A percentile compares a stretch with the other conserved stretches of the same genome.
Evolutionary conservation across 2,113 vertebrate genomes (phyloP).

Genomic region (Mirza zaza): DNA sequence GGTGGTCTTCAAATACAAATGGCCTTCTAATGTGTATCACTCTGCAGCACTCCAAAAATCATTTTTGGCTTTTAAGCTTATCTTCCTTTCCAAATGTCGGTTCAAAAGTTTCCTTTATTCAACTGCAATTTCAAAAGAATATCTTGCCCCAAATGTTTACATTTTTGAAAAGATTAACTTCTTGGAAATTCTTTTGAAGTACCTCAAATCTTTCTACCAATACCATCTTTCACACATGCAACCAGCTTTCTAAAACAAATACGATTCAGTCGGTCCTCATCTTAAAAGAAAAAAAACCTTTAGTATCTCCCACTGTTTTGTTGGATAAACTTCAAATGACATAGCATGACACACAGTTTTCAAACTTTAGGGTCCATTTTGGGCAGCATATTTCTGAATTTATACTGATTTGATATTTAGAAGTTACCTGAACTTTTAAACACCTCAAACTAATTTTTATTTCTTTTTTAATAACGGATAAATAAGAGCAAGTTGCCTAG

Average conservation of each 20-base stretch:
- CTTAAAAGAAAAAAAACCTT: not conserved
- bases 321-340: not conserved
- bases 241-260: not conserved
- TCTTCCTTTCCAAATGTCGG: not conserved
- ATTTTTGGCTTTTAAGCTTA: not conserved
- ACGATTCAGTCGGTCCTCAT: not conserved
- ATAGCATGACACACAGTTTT: not conserved
- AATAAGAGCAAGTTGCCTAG: not conserved
- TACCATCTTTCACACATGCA: not conserved
- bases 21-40: not conserved
- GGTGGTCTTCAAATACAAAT: not conserved
- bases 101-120: not conserved
- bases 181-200: not conserved
- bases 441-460: not conserved
- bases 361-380: not conserved
- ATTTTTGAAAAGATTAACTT: not conserved
- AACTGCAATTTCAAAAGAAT: not conserved
- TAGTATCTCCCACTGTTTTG: not conserved
- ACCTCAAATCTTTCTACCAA: not conserved
- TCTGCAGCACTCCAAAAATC: not conserved
- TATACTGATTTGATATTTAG: conserved; percentile 20
- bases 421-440: not conserved
- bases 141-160: not conserved
- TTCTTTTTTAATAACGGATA: not conserved
- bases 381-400: not conserved